A percentile compares a stretch with the other conserved stretches of the same genome.
phyloP scores from a whole-genome alignment of 2,113 vertebrate species.

The Hyperopisus bebe region DNA sequence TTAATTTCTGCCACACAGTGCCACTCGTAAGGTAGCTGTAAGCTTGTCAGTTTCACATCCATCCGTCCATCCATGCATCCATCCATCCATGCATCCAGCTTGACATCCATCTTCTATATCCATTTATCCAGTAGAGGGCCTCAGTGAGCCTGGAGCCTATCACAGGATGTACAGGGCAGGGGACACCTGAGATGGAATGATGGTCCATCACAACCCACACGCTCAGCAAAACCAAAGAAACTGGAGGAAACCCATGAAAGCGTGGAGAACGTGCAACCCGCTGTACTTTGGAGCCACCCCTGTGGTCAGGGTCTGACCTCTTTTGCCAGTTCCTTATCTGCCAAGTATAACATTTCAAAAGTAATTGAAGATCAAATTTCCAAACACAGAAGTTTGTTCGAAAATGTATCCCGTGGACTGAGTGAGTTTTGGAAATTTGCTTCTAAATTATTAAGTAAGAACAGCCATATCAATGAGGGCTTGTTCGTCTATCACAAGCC shows the following conservation, averaged over 20 bases:
- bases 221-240: not conserved
- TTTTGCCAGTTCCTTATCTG: not conserved
- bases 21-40: not conserved
- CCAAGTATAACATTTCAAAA: not conserved
- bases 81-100: not conserved
- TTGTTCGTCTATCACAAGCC: not conserved
- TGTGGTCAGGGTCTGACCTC: not conserved
- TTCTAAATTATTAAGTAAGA: not conserved
- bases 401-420: not conserved
- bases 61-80: not conserved
- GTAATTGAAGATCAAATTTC: not conserved
- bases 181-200: not conserved
- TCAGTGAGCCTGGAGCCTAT: not conserved
- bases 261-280: not conserved
- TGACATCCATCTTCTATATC: not conserved
- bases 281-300: not conserved
- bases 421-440: not conserved
- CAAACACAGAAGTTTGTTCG: not conserved
- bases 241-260: not conserved
- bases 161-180: not conserved
- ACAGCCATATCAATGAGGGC: not conserved
- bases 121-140: not conserved
- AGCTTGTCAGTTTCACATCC: not conserved
- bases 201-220: not conserved
- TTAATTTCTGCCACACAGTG: not conserved